phyloP scores from a whole-genome alignment of 2,797 vertebrate genomes.

The Coccyzus lansbergi region DNA sequence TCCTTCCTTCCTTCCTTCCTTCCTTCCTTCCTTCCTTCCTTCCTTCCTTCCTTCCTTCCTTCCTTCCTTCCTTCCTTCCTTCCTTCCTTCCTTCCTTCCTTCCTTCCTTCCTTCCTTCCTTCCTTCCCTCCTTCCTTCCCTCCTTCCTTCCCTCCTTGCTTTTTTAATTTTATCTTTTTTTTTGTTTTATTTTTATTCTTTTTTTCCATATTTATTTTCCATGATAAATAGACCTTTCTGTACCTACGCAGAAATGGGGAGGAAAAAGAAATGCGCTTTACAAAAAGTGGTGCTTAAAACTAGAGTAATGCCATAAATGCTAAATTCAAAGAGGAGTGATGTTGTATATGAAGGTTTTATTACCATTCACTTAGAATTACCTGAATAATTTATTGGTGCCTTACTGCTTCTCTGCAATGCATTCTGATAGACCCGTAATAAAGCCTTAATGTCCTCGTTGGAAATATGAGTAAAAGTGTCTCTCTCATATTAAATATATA shows the following conservation, averaged over 20 bases:
- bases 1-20: too few species aligned
- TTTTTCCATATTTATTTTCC: background rate
- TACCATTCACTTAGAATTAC: background rate
- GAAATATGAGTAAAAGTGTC: constrained; percentile 9
- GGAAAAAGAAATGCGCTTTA: background rate
- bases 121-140: too few species aligned
- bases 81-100: too few species aligned
- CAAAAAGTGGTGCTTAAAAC: background rate
- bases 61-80: too few species aligned
- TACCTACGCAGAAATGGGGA: background rate
- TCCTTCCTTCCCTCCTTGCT: too few species aligned
- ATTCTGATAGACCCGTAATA: constrained; percentile 1
- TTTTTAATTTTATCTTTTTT: too few species aligned
- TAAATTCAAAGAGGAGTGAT: background rate
- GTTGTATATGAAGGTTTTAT: constrained; percentile 15
- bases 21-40: too few species aligned
- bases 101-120: too few species aligned
- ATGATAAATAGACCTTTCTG: background rate
- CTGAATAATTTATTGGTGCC: constrained; percentile 29
- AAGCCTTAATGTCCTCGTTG: constrained; percentile 18
- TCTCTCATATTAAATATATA: constrained; percentile 37
- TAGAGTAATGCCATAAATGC: background rate
- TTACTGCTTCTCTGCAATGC: constrained; percentile 19
- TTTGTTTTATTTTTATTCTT: too few species aligned
- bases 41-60: too few species aligned